Conservation (phyloP, 2,113 vertebrate species). For the Natator depressus region DNA sequence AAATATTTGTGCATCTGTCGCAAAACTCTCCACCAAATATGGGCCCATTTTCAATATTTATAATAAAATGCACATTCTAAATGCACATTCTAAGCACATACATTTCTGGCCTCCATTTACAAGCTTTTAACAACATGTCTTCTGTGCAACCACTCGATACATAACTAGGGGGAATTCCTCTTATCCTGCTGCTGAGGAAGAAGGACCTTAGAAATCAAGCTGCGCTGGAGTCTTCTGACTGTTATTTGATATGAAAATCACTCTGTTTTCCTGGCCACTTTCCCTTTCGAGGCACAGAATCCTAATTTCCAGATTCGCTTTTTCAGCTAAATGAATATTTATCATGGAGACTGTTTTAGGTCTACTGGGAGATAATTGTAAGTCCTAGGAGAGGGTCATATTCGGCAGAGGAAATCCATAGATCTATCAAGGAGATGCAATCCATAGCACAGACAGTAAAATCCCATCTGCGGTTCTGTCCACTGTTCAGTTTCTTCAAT, state of each 20-base stretch:
- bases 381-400: rapidly evolving
- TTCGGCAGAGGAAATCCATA: not conserved
- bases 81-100: not conserved
- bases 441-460: not conserved
- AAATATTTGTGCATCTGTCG: not conserved
- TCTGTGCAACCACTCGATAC: slow-evolving; percentile 1
- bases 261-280: not conserved
- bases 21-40: not conserved
- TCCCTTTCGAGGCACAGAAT: not conserved
- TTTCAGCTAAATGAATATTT: not conserved
- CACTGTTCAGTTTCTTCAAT: not conserved
- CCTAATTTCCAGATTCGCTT: not conserved
- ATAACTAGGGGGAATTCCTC: slow-evolving; percentile 1
- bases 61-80: not conserved
- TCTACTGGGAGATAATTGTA: not conserved
- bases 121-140: slow-evolving; percentile 39
- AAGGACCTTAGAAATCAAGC: not conserved
- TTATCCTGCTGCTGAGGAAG: slow-evolving; percentile 8
- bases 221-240: not conserved
- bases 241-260: not conserved
- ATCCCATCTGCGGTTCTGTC: not conserved
- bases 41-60: not conserved
- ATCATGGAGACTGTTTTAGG: not conserved
- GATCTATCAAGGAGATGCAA: not conserved
- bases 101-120: not conserved